Evolutionary conservation across 2,888 invertebrate species (phyloP).

Genomic region (Andrena dorsata): DNA sequence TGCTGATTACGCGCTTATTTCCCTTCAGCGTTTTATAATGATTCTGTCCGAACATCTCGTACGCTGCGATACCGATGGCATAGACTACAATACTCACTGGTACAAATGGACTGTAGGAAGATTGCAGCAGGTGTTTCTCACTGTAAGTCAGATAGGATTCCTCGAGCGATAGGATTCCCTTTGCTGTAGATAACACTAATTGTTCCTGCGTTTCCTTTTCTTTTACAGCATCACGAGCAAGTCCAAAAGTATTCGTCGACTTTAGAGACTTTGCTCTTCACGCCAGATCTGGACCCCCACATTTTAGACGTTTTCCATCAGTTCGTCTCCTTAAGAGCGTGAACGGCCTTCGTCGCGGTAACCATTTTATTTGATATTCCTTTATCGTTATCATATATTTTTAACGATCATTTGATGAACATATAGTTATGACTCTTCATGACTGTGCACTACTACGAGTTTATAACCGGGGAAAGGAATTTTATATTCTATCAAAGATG

Average conservation of each 20-base stretch:
- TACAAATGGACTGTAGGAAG: slow-evolving; percentile 98
- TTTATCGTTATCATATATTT: neutral
- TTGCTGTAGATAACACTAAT: neutral
- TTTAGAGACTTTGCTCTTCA: slow-evolving; percentile 97
- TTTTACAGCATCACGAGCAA: slow-evolving; percentile 97
- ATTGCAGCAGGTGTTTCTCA: slow-evolving; percentile 96
- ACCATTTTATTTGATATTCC: slow-evolving; percentile 15
- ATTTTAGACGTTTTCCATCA: slow-evolving; percentile 99
- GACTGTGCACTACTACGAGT: neutral
- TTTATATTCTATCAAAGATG: neutral
- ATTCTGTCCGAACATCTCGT: slow-evolving; percentile 98
- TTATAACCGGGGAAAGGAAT: neutral
- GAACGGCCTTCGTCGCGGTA: slow-evolving; percentile 20
- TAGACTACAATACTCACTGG: slow-evolving; percentile 97
- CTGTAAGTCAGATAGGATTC: slow-evolving; percentile 87
- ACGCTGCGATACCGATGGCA: slow-evolving; percentile 96
- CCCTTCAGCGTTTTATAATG: slow-evolving; percentile 95
- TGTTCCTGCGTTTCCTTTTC: slow-evolving; percentile 40
- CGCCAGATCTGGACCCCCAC: slow-evolving; percentile 97
- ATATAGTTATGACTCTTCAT: slow-evolving; percentile 1
- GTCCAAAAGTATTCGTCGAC: slow-evolving; percentile 98
- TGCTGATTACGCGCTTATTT: neutral
- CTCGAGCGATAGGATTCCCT: neutral
- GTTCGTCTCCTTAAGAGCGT: slow-evolving; percentile 95
- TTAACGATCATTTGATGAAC: neutral